Conservation (phyloP, 2,797 vertebrate species). For the Orientallactaga sibirica region DNA sequence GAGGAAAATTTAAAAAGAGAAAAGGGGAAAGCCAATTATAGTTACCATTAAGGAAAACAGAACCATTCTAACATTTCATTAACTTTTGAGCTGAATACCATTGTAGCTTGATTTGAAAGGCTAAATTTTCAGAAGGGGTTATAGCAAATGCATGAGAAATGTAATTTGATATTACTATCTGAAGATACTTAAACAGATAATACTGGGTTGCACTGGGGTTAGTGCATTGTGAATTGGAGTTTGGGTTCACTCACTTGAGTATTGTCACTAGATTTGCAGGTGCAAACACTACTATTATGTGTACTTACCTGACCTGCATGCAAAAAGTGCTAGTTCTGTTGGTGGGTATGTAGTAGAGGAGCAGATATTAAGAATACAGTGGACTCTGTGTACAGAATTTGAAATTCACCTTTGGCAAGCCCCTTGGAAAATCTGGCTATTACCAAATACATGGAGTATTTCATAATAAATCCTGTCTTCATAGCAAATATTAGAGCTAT, state of each 20-base stretch:
- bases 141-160: conserved; percentile 78
- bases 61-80: conserved; percentile 90
- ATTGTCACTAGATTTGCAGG: conserved; percentile 9
- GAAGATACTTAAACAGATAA: conserved; percentile 43
- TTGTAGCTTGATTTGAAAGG: conserved; percentile 84
- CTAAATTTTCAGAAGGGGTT: conserved; percentile 84
- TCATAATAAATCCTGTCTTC: conserved; percentile 63
- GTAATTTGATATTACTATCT: conserved; percentile 68
- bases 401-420: conserved; percentile 72
- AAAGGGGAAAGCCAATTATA: conserved; percentile 92
- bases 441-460: conserved; percentile 79
- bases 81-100: conserved; percentile 89
- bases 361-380: conserved; percentile 80
- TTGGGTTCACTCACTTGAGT: conserved; percentile 28
- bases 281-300: background rate
- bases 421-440: conserved; percentile 79
- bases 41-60: conserved; percentile 90
- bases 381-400: conserved; percentile 78
- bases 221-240: background rate
- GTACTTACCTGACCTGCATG: conserved; percentile 63
- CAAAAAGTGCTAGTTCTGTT: conserved; percentile 7
- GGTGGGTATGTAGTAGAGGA: conserved; percentile 65
- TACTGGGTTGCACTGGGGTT: conserved; percentile 1
- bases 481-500: conserved; percentile 15
- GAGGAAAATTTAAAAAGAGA: conserved; percentile 87